Percentiles rank a stretch among this genome's conserved stretches.
Evolutionary conservation across 2,113 vertebrate species (phyloP).

Genomic region (Ammodytes marinus): DNA sequence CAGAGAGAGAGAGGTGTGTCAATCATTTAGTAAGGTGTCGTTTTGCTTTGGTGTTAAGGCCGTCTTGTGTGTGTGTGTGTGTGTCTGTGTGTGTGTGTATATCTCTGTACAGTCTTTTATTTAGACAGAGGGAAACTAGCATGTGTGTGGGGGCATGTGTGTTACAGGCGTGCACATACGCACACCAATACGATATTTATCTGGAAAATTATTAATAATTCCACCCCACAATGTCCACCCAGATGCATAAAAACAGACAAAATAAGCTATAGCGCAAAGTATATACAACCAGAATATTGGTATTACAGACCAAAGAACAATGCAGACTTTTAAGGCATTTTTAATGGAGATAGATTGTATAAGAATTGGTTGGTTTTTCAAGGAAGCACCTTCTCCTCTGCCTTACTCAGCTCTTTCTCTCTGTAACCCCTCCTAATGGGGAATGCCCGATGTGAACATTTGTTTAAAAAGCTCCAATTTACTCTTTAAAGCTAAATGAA

Average conservation of each 20-base stretch:
- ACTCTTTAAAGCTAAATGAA: neutral
- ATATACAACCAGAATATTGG: neutral
- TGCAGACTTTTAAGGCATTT: neutral
- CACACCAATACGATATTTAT: neutral
- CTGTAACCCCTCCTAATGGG: neutral
- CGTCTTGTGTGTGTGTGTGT: neutral
- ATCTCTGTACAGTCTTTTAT: slow-evolving; percentile 10
- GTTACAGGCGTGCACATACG: neutral
- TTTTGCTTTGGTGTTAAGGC: slow-evolving; percentile 32
- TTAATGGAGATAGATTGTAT: slow-evolving; percentile 32
- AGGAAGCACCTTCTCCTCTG: slow-evolving; percentile 18
- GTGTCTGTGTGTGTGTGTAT: neutral
- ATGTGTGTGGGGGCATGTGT: neutral
- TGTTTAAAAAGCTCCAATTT: neutral
- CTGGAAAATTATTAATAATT: neutral
- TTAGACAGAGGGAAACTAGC: slow-evolving; percentile 15
- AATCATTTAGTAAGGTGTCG: slow-evolving; percentile 39
- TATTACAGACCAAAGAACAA: neutral
- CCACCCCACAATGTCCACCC: neutral
- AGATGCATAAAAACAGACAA: neutral
- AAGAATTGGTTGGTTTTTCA: neutral
- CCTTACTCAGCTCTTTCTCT: slow-evolving; percentile 7
- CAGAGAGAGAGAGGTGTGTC: slow-evolving; percentile 16
- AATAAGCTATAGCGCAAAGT: neutral
- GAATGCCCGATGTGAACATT: neutral